A percentile compares a stretch with the other conserved stretches of the same genome.
These are phyloP conservation scores for Trichogramma pretiosum DNA, from an alignment of 1,140 invertebrate species.

Conservation along the genomic window DNA sequence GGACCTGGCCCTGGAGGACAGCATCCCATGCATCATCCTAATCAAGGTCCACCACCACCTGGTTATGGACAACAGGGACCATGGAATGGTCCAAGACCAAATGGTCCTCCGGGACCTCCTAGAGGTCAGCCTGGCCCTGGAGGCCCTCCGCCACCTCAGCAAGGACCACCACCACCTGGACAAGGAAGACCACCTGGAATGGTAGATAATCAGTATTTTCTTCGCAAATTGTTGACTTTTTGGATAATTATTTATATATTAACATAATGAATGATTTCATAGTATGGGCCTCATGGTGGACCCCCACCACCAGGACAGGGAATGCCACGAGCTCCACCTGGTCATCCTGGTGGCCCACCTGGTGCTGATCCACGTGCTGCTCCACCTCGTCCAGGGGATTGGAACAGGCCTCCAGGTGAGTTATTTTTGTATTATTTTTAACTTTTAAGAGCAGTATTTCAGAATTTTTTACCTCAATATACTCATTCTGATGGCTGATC, in stretches of 20 bases:
- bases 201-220: conserved; percentile 42
- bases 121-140: conserved; percentile 42
- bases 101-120: conserved; percentile 49
- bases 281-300: conserved; percentile 47
- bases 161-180: conserved; percentile 50
- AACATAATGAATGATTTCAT: too few species aligned
- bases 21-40: conserved; percentile 44
- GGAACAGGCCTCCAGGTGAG: conserved; percentile 62
- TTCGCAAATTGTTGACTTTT: not conserved
- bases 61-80: conserved; percentile 51
- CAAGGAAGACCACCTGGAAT: conserved; percentile 60
- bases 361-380: conserved; percentile 52
- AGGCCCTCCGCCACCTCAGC: conserved; percentile 45
- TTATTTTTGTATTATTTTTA: conserved; percentile 4
- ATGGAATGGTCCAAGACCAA: conserved; percentile 50
- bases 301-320: conserved; percentile 56
- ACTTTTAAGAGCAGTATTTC: conserved; percentile 6
- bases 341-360: conserved; percentile 45
- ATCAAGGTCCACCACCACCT: conserved; percentile 47
- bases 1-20: conserved; percentile 48
- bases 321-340: conserved; percentile 53
- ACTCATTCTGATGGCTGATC: too few species aligned
- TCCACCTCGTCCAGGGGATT: conserved; percentile 59
- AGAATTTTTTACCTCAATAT: too few species aligned
- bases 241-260: conserved; percentile 3